phyloP scores from a whole-genome alignment of 2,113 vertebrate species.

The Epinephelus fuscoguttatus region DNA sequence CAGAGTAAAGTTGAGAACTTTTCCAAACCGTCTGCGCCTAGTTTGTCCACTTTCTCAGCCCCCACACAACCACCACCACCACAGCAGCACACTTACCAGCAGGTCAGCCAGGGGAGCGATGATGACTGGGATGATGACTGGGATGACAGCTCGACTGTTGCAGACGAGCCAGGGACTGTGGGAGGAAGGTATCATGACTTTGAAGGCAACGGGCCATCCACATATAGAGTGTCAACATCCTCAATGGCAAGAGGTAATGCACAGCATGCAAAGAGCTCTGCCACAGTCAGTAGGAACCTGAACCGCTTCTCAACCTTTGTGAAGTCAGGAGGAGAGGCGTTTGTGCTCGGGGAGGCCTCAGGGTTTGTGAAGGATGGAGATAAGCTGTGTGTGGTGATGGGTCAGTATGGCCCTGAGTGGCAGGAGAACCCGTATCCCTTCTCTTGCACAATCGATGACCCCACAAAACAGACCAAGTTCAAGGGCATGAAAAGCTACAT shows the following conservation, averaged over 20 bases:
- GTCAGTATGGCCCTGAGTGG: slow-evolving; percentile 93
- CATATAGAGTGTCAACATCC: slow-evolving; percentile 88
- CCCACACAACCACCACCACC: slow-evolving; percentile 72
- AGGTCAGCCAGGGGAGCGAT: slow-evolving; percentile 90
- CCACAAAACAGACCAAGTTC: slow-evolving; percentile 99
- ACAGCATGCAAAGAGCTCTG: slow-evolving; percentile 91
- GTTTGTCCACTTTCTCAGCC: slow-evolving; percentile 69
- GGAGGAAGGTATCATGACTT: slow-evolving; percentile 85
- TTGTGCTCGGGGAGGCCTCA: slow-evolving; percentile 93
- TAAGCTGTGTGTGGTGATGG: slow-evolving; percentile 94
- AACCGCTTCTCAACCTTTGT: slow-evolving; percentile 98
- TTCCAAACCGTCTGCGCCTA: slow-evolving; percentile 69
- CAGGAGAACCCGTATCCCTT: slow-evolving; percentile 98
- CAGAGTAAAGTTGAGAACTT: slow-evolving; percentile 73
- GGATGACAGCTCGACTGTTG: slow-evolving; percentile 95
- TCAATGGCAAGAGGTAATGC: slow-evolving; percentile 78
- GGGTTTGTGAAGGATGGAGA: slow-evolving; percentile 97
- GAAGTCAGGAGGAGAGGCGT: slow-evolving; percentile 96
- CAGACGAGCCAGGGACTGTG: slow-evolving; percentile 89
- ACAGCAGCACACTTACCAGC: slow-evolving; percentile 77
- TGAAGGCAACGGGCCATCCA: slow-evolving; percentile 85
- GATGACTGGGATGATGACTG: slow-evolving; percentile 99
- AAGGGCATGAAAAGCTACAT: slow-evolving; percentile 99
- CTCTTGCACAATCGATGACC: slow-evolving; percentile 94
- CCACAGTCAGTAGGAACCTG: slow-evolving; percentile 94